Evolutionary conservation across 2,888 invertebrate species (phyloP), one percentile per base, ranked within the genome.

Genomic region (Odontocolon sp.): DNA sequence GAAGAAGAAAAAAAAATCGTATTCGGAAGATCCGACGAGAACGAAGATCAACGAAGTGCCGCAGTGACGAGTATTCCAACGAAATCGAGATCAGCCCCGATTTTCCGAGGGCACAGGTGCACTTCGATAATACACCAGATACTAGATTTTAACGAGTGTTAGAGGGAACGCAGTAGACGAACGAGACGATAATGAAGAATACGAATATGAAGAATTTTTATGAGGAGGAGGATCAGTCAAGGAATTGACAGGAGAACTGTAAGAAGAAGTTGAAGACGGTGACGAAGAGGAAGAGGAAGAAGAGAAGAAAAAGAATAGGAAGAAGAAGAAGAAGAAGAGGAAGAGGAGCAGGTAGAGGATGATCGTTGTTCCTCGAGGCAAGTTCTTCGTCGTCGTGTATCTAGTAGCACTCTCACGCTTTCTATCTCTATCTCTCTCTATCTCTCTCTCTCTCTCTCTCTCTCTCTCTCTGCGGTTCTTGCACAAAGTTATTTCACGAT

Each of bases 401-500:
- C 47, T 28, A 31, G 36, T 33, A 56, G 57, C 56, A 64, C 71
- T 69, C 63, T 74, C 57, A 36, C 54, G 64, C 61, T 70, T 57
- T n/a, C n/a, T 61, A 45, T 61, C 31, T 71, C 66, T 77, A 28
- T 66, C 50, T 71, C 52, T 9, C 28, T 63, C 8, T 42, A 14
- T 36, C 33, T 63, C 26, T 42, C 36, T 66, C 59, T 61, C 50
- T 23, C 67, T 52, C 21, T 45, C 42, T 38, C 50, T 38, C 31
- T 54, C 45, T 54, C 52, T 76, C 77, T 74, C 70, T 66, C 69
- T 59, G 66, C 59, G 66, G 75, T 76, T 77, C 79, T 80, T 76
- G 61, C 78, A 76, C 82, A 80, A 81, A 80, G 85, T 86, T 86
- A 86, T 87, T 87, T 86, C 85, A 82, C 88, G 86, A 88, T 88